Percentiles rank a stretch among this genome's conserved stretches.
Conservation (phyloP, 1,140 invertebrate genomes). For the Lanistes nyassanus region DNA sequence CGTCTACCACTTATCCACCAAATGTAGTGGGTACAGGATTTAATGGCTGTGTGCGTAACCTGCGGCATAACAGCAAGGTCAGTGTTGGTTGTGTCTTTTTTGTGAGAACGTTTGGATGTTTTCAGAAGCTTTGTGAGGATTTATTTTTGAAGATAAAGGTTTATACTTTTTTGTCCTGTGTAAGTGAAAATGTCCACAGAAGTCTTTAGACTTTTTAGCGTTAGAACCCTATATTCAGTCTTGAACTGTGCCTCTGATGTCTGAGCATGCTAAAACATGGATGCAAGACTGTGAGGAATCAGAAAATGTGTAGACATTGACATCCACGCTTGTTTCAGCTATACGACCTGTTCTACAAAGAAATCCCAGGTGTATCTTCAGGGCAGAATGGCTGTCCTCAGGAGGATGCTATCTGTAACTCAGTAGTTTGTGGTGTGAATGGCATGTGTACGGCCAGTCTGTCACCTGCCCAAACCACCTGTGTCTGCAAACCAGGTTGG, state of each 20-base stretch:
- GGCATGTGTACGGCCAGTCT: slow-evolving; percentile 80
- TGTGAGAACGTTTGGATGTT: not conserved
- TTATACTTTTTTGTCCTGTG: too few species aligned
- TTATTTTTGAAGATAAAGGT: too few species aligned
- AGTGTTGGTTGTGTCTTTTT: not conserved
- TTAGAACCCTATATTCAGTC: too few species aligned
- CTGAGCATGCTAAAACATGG: too few species aligned
- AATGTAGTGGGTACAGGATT: slow-evolving; percentile 81
- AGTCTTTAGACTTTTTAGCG: too few species aligned
- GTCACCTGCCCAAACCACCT: slow-evolving; percentile 80
- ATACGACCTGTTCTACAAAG: slow-evolving; percentile 80
- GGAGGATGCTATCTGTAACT: slow-evolving; percentile 77
- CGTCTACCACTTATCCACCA: slow-evolving; percentile 84
- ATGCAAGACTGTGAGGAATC: too few species aligned
- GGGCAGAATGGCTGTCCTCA: slow-evolving; percentile 80
- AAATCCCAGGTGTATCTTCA: slow-evolving; percentile 77
- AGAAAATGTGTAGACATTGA: too few species aligned
- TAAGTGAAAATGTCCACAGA: too few species aligned
- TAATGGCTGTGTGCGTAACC: slow-evolving; percentile 93
- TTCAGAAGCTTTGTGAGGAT: not conserved
- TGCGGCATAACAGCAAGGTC: slow-evolving; percentile 93
- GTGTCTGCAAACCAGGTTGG: slow-evolving; percentile 84
- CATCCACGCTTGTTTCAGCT: slow-evolving; percentile 73
- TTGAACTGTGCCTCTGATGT: too few species aligned
- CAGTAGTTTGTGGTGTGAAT: slow-evolving; percentile 70